A percentile compares a stretch with the other conserved stretches of the same genome.
phyloP scores from a whole-genome alignment of 2,113 vertebrate genomes.

The Thalassoma bifasciatum region DNA sequence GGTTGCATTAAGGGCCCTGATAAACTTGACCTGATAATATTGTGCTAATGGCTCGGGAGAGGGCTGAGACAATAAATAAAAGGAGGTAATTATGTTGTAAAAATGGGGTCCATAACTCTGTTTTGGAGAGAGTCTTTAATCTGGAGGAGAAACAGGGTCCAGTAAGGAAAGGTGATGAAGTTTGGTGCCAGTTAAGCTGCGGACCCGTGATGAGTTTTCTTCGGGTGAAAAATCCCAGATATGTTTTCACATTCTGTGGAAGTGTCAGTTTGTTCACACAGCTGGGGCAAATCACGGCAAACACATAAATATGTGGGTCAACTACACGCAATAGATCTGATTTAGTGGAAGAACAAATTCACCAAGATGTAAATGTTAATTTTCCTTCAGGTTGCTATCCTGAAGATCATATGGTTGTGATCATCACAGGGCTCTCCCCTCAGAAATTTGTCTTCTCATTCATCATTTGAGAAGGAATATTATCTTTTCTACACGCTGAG shows the following conservation, averaged over 20 bases:
- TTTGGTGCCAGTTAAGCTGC: slow-evolving; percentile 15
- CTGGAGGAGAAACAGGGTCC: slow-evolving; percentile 46
- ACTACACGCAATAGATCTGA: slow-evolving; percentile 61
- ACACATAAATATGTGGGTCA: slow-evolving; percentile 60
- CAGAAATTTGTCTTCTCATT: slow-evolving; percentile 26
- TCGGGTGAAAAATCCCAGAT: slow-evolving; percentile 64
- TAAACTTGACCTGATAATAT: slow-evolving; percentile 72
- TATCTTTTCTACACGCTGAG: slow-evolving; percentile 17
- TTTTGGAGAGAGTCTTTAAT: slow-evolving; percentile 45
- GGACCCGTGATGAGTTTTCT: slow-evolving; percentile 34
- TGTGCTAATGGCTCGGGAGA: slow-evolving; percentile 62
- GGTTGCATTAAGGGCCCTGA: slow-evolving; percentile 48
- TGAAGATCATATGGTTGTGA: slow-evolving; percentile 40
- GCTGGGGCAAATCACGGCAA: slow-evolving; percentile 68
- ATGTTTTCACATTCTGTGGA: slow-evolving; percentile 52
- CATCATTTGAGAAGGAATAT: slow-evolving; percentile 27
- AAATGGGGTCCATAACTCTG: slow-evolving; percentile 21
- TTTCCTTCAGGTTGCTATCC: slow-evolving; percentile 23
- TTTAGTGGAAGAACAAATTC: slow-evolving; percentile 60
- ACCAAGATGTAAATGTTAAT: slow-evolving; percentile 36
- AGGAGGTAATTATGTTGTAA: slow-evolving; percentile 57
- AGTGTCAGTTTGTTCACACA: slow-evolving; percentile 65
- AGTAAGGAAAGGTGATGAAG: slow-evolving; percentile 46
- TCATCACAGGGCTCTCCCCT: slow-evolving; percentile 10
- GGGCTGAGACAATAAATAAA: slow-evolving; percentile 71